A percentile compares a stretch with the other conserved stretches of the same genome.
phyloP scores from a whole-genome alignment of 2,888 invertebrate genomes.

The Athripsodes cinereus region DNA sequence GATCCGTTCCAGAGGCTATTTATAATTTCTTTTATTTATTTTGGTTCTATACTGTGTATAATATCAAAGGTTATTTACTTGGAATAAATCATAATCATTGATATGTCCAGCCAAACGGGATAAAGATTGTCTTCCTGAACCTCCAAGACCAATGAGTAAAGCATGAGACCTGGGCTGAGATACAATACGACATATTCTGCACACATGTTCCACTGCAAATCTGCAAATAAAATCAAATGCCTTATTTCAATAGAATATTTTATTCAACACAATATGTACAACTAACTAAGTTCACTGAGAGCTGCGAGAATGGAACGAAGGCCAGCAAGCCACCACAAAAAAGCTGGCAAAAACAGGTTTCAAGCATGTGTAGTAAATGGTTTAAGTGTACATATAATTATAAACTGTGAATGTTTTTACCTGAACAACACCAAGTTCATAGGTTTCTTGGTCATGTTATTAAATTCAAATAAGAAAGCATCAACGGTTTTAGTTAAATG shows the following conservation, averaged over 20 bases:
- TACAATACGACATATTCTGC: conserved; percentile 82
- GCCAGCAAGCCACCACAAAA: too few species aligned
- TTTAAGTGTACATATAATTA: not conserved
- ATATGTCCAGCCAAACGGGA: conserved; percentile 89
- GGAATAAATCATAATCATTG: conserved; percentile 84
- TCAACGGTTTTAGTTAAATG: conserved; percentile 78
- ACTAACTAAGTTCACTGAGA: too few species aligned
- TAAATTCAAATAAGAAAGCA: conserved; percentile 82
- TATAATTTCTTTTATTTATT: too few species aligned
- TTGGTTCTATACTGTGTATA: too few species aligned
- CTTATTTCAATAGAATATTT: too few species aligned
- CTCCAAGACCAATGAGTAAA: conserved; percentile 85
- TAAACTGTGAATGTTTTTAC: conserved; percentile 37
- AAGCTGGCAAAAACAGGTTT: too few species aligned
- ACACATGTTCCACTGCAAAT: conserved; percentile 92
- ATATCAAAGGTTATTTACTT: too few species aligned
- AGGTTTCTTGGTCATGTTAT: conserved; percentile 93
- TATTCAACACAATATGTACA: conserved; percentile 3
- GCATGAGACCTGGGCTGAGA: conserved; percentile 91
- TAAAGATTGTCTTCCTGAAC: conserved; percentile 88
- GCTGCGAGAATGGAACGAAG: too few species aligned
- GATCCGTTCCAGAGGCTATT: too few species aligned
- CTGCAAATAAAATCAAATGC: conserved; percentile 41
- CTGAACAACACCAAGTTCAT: conserved; percentile 91
- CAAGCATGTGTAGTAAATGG: not conserved